Base-by-base conservation (phyloP, 2,797 vertebrate genomes). In the Trachurus trachurus region DNA sequence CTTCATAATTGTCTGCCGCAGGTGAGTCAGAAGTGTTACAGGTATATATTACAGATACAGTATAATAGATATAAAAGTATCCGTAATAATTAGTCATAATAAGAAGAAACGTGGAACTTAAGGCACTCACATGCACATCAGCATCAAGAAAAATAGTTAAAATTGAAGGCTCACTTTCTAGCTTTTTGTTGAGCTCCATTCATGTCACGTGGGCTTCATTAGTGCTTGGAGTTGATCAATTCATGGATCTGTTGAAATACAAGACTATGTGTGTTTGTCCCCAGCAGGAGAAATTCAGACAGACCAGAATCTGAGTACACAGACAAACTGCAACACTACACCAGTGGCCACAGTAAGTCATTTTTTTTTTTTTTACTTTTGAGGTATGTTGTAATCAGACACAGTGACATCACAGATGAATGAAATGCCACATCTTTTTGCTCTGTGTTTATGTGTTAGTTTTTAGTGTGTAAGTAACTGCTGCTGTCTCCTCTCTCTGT, bases 321-420 rank as follows among this genome's bases (percentile, higher is more conserved):
- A 0, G 98, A 99, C 94, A 99, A 99, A 92, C 95, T 99, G 17
- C 97, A 99, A 82, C 98, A 99, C 83, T 99, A 99, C 88, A 99
- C 97, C 93, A 99, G 97, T 0, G 98, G 98, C 70, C 98, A 99
- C 96, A 97, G 98, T 99, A 96, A 87, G 98, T 37, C 8, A 7
- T 37, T 37, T 37, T 37, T 26, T 26, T 1, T 26, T 26, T 1
- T 26, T 26, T 26, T 98, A 95, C 0, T 6, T 63, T 53, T 39
- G 3, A 31, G 19, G 37, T 29, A 3, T 11, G 15, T n/a, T 57
- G 13, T 69, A n/a, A 13, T 21, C 3, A 42, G 22, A 31, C 5
- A 52, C 5, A 6, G 7, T 37, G 34, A 37, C 6, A 37, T 6
- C 15, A 4, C 13, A 6, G 26, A 10, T 42, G 7, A 60, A 44